Conservation (phyloP, 2,888 invertebrate genomes). For the Platycheirus rosarum region DNA sequence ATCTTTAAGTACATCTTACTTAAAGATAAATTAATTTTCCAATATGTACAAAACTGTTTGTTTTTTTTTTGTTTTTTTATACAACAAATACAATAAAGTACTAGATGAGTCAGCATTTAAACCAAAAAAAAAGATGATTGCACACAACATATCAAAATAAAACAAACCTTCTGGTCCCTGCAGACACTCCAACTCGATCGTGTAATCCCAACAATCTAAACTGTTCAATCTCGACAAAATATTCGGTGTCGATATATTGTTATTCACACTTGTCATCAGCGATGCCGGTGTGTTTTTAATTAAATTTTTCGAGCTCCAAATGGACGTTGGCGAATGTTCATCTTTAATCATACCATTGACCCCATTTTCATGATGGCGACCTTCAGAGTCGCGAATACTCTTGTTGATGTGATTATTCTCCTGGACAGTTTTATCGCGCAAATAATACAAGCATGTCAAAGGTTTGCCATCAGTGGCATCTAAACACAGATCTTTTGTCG, state of each 20-base stretch:
- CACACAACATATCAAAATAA: conserved; percentile 1
- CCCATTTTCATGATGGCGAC: conserved; percentile 63
- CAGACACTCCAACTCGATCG: conserved; percentile 91
- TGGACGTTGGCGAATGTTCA: conserved; percentile 48
- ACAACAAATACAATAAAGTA: neutral
- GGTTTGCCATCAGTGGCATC: conserved; percentile 67
- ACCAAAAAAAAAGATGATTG: neutral
- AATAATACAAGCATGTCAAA: conserved; percentile 65
- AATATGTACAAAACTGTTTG: neutral
- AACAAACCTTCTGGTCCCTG: conserved; percentile 89
- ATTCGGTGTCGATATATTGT: conserved; percentile 36
- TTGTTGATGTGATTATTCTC: conserved; percentile 69
- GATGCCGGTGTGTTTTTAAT: conserved; percentile 59
- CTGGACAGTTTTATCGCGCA: conserved; percentile 70
- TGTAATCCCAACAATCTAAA: conserved; percentile 93
- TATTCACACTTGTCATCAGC: conserved; percentile 46
- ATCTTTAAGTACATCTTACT: no score
- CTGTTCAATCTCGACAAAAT: conserved; percentile 84
- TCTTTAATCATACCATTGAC: conserved; percentile 52
- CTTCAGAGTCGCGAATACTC: conserved; percentile 66
- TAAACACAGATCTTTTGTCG: conserved; percentile 58
- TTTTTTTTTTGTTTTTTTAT: neutral
- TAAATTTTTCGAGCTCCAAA: conserved; percentile 64
- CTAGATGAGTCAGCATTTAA: neutral
- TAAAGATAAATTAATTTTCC: no score